phyloP scores from a whole-genome alignment of 2,113 vertebrate species.

The Mormoops blainvillei region DNA sequence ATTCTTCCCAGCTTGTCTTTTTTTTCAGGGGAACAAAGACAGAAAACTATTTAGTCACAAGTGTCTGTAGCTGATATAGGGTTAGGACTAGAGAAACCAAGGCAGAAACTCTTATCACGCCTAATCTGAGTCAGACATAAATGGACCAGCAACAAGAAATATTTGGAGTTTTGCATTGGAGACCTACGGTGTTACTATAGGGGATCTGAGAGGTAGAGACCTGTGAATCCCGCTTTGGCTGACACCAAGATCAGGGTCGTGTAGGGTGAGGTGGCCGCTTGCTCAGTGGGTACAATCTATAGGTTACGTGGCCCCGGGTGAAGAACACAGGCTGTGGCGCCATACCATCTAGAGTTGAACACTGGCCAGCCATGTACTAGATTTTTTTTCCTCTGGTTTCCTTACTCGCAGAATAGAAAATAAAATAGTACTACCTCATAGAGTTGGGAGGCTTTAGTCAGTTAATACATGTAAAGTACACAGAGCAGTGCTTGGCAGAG shows the following conservation, averaged over 20 bases:
- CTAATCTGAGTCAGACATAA: neutral
- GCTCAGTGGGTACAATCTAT: neutral
- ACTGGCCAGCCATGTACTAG: neutral
- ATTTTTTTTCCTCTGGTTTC: neutral
- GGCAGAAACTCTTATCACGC: neutral
- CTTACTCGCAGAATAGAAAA: neutral
- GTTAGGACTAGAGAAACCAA: neutral
- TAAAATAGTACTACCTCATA: neutral
- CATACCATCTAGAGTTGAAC: neutral
- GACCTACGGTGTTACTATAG: neutral
- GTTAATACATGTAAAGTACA: neutral
- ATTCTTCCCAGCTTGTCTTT: neutral
- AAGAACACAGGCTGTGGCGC: neutral
- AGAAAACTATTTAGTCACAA: neutral
- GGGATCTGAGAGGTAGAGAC: neutral
- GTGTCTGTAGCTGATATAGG: neutral
- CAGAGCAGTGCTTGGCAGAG: neutral
- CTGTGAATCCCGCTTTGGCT: neutral
- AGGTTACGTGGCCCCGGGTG: rapidly evolving
- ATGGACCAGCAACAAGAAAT: neutral
- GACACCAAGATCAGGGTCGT: neutral
- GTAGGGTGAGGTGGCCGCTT: neutral
- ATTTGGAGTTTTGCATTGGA: neutral
- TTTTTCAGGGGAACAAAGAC: neutral
- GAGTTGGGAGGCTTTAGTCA: neutral